A percentile compares a stretch with the other conserved stretches of the same genome.
Evolutionary conservation across 35 echinoderm and acorn worm genomes (phyloP).

Genomic region (Holothuria glaberrima): DNA sequence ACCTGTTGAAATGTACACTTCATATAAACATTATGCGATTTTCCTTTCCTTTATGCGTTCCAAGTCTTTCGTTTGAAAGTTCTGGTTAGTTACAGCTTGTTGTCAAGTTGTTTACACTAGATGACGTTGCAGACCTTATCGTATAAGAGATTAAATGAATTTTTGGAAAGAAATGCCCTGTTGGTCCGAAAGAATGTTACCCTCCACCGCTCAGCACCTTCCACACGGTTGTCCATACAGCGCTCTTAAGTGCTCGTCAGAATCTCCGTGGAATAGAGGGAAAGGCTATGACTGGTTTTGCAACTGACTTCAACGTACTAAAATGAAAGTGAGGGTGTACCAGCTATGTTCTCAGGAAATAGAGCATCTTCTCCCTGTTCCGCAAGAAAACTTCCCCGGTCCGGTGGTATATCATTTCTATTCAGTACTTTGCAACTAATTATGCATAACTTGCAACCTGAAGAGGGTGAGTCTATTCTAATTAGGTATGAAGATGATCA

Average conservation of each 20-base stretch:
- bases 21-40: too few relatives aligned
- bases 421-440: neutral
- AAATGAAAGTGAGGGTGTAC: neutral
- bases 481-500: conserved; percentile 15
- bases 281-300: conserved; percentile 31
- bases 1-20: too few relatives aligned
- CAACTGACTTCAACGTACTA: conserved; percentile 10
- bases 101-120: too few relatives aligned
- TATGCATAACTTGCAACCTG: neutral
- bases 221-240: conserved; percentile 13
- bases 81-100: too few relatives aligned
- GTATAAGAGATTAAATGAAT: too few relatives aligned
- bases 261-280: conserved; percentile 39
- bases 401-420: conserved; percentile 10
- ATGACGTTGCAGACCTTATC: too few relatives aligned
- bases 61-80: too few relatives aligned
- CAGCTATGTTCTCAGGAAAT: conserved; percentile 1
- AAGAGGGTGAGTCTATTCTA: neutral
- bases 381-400: neutral
- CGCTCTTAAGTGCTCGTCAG: neutral
- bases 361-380: conserved; percentile 11
- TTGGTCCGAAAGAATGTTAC: too few relatives aligned
- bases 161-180: too few relatives aligned
- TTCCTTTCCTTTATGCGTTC: too few relatives aligned
- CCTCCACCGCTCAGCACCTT: conserved; percentile 24